Base-by-base conservation (phyloP, 2,888 invertebrate genomes). In the Ectobius pallidus region DNA sequence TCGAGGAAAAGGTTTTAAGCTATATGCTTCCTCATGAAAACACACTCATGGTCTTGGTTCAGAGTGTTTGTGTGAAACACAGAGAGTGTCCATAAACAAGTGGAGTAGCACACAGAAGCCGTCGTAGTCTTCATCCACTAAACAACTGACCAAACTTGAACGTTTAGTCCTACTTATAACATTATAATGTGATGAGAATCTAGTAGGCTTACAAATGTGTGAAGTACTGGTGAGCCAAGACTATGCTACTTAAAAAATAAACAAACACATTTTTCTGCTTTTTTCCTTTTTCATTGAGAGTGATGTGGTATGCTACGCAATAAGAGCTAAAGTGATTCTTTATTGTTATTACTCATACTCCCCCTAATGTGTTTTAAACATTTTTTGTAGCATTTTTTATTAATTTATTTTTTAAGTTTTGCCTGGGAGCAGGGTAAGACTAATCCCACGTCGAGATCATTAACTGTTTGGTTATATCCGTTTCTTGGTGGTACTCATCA, bases 91-190 rank as follows among this genome's bases (percentile, higher is more conserved):
- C 27, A 44, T 14, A 7, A 7, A 11, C 34, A 34, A 34, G 34
- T 34, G 7, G 11, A 6, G 34, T 34, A 34, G 4, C n/a, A 30
- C 46, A 65, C 46, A 65, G 25, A 46, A 65, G 46, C 65, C 65
- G 22, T 65, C n/a, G 20, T 65, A 30, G 46, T 30, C 46, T 44
- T 65, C 44, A 46, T 46, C 27, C 46, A 65, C 65, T 65, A 65
- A 65, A 65, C 65, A 65, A 65, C 65, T 46, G 65, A 65, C 65
- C 39, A 65, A 65, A 65, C 65, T 44, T 27, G 2, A 27, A 65
- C 30, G 65, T 65, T 65, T 65, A 65, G 65, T 46, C 65, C 65
- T 65, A 65, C 65, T 65, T 32, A 27, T 65, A 65, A 27, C 18
- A 65, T 44, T 65, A 65, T 65, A 65, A 44, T 65, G 44, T 65